Conservation (phyloP, 2,888 invertebrate species). For the Calameuta filiformis region DNA sequence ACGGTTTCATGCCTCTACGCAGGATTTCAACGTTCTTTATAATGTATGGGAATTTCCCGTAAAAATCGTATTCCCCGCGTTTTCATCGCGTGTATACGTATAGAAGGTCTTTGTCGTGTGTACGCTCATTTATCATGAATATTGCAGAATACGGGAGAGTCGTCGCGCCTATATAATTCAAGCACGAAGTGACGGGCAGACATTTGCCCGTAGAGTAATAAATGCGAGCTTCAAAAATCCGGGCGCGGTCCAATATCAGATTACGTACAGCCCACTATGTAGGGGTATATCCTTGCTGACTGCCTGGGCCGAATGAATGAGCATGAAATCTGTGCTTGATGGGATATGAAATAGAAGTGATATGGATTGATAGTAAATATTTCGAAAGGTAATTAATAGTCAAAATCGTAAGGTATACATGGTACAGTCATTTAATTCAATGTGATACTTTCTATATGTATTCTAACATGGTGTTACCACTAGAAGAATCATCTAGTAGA, state of each 20-base stretch:
- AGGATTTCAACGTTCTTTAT: slow-evolving; percentile 4
- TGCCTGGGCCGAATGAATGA: not conserved
- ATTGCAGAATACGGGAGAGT: slow-evolving; percentile 32
- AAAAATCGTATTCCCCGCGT: slow-evolving; percentile 15
- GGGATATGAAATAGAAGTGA: not conserved
- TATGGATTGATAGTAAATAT: not conserved
- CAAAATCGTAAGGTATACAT: not conserved
- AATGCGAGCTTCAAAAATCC: not conserved
- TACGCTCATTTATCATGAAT: slow-evolving; percentile 41
- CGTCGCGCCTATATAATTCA: slow-evolving; percentile 3
- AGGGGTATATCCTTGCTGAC: not conserved
- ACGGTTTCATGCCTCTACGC: not conserved
- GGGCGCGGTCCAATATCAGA: not conserved
- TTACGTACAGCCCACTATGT: not conserved
- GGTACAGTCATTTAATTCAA: not conserved
- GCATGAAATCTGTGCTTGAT: not conserved
- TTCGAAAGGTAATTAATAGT: not conserved
- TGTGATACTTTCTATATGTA: not conserved
- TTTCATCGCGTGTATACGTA: not conserved
- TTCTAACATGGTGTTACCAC: no score
- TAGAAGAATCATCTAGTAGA: no score
- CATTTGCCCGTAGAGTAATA: slow-evolving; percentile 15
- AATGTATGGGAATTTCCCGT: slow-evolving; percentile 15
- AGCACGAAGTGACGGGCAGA: slow-evolving; percentile 25
- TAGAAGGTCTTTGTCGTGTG: slow-evolving; percentile 23